A percentile compares a stretch with the other conserved stretches of the same genome.
Evolutionary conservation across 2,113 vertebrate genomes (phyloP).

Genomic region (Microcebus ravelobensis): DNA sequence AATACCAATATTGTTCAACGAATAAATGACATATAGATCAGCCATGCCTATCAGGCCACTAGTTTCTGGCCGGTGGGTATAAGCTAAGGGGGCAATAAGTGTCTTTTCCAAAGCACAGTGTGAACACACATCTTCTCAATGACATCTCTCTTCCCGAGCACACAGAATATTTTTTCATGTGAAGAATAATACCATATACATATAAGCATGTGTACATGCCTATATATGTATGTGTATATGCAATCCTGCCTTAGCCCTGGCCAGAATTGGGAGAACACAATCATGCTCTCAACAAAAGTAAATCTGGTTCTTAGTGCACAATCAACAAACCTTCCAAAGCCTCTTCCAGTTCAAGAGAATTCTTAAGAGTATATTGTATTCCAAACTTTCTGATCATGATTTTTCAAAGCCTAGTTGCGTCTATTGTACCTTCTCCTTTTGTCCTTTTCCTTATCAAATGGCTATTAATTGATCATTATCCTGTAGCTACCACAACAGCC

Average conservation of each 20-base stretch:
- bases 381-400: not conserved
- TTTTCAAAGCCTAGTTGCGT: not conserved
- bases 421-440: not conserved
- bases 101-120: not conserved
- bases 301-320: not conserved
- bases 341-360: not conserved
- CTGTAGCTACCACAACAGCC: not conserved
- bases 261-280: not conserved
- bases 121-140: not conserved
- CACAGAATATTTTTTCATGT: not conserved
- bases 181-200: not conserved
- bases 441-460: not conserved
- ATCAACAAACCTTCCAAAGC: not conserved
- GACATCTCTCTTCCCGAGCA: not conserved
- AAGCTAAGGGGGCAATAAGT: not conserved
- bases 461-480: not conserved
- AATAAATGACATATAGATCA: not conserved
- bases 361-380: not conserved
- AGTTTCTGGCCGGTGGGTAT: not conserved
- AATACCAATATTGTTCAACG: not conserved
- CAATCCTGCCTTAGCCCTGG: not conserved
- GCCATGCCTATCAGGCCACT: too few species aligned
- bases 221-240: not conserved
- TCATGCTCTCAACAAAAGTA: not conserved
- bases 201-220: too few species aligned